Base-by-base conservation (phyloP, 2,888 invertebrate genomes). In the Blera fallax region DNA sequence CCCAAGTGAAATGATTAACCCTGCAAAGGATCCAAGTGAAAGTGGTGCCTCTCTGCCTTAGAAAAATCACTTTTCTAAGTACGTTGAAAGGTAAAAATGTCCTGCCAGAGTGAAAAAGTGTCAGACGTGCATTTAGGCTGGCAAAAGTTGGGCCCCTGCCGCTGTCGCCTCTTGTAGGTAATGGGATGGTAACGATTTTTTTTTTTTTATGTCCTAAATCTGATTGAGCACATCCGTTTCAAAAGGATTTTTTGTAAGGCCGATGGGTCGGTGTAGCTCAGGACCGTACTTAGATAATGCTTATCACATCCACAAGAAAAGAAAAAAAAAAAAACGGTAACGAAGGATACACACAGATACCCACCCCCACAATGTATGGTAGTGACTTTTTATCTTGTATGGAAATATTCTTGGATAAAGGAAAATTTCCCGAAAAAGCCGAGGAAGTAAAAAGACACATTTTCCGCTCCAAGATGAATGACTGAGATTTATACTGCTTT, bases 71-170 rank as follows among this genome's bases (percentile, higher is more conserved):
- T 84, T 79, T 40, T 73, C 69, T 43, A 74, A 84, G 69, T 65
- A 64, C 58, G 64, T 21, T 85, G 85, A 85, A 64, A 85, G 76
- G 80, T 85, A 85, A 85, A 81, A 85, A 85, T 85, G 80, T 70
- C 85, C 80, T 80, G 70, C 76, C 80, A 76, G 60, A 76, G 60
- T 85, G 80, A 81, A 76, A 84, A 84, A 84, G 64, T 69, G 74
- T 67, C 64, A 74, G 69, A 58, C 69, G 84, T 69, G 73, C 48
- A 74, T 56, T 84, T 74, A 40, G 74, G 69, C 74, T 43, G 72
- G 34, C 40, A 64, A 54, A 34, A 62, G 24, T 27, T 69, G 24
- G 45, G 18, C 52, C n/a, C 40, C 62, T 6, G 14, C 8, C 50
- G 3, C 16, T 34, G n/a, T 24, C 32, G 29, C 43, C 52, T 43